Conservation (phyloP, 2,888 invertebrate genomes). For the Sinohyriopsis cumingii region DNA sequence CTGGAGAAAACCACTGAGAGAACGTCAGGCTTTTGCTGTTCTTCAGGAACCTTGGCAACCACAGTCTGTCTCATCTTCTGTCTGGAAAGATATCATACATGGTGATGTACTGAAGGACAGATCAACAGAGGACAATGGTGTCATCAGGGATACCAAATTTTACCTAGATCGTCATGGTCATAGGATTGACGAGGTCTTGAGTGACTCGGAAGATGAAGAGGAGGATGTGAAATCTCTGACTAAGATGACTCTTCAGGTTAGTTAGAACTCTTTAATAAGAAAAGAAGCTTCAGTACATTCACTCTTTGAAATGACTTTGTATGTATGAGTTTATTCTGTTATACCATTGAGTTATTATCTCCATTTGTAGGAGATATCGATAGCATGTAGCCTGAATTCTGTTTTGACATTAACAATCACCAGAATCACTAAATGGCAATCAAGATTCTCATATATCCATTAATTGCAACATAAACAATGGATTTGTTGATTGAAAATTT, state of each 20-base stretch:
- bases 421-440: too few relatives aligned
- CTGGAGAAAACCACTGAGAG: conserved; percentile 56
- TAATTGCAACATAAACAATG: too few relatives aligned
- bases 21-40: conserved; percentile 53
- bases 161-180: conserved; percentile 49
- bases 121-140: conserved; percentile 25
- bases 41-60: conserved; percentile 46
- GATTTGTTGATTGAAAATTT: too few relatives aligned
- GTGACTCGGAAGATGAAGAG: conserved; percentile 35
- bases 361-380: too few relatives aligned
- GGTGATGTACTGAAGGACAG: conserved; percentile 36
- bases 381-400: too few relatives aligned
- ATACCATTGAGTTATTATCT: too few relatives aligned
- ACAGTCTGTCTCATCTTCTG: conserved; percentile 31
- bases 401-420: too few relatives aligned
- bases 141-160: conserved; percentile 45
- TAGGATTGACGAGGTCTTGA: conserved; percentile 24
- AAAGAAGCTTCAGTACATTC: too few relatives aligned
- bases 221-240: conserved; percentile 43
- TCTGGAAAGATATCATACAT: conserved; percentile 45
- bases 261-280: background rate
- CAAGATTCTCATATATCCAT: too few relatives aligned
- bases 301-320: too few relatives aligned
- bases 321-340: too few relatives aligned
- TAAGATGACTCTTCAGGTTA: conserved; percentile 56